A percentile compares a stretch with the other conserved stretches of the same genome.
Conservation (phyloP, 2,797 vertebrate species). For the Tenualosa ilisha region DNA sequence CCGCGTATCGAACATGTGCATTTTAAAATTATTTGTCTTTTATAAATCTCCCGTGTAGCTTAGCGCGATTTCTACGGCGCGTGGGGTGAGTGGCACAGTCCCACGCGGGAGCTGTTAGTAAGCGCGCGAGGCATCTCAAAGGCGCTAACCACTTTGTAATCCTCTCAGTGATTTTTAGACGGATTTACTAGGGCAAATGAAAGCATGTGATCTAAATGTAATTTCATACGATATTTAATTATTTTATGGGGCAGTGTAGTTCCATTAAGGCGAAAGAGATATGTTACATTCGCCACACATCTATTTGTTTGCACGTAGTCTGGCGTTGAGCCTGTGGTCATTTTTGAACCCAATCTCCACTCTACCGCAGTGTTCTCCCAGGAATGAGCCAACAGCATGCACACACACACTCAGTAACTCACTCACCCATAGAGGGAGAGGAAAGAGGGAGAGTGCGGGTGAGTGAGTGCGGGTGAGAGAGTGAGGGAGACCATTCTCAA, state of each 20-base stretch:
- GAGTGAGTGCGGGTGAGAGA: background rate
- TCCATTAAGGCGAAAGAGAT: background rate
- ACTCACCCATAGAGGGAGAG: background rate
- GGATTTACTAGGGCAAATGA: background rate
- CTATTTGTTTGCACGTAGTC: slow-evolving; percentile 31
- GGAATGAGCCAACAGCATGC: slow-evolving; percentile 23
- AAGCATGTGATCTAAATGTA: background rate
- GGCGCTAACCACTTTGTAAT: slow-evolving; percentile 20
- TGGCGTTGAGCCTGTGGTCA: slow-evolving; percentile 27
- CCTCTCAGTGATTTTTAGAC: slow-evolving; percentile 4
- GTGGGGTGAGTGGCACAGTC: background rate
- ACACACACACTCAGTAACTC: too few relatives aligned
- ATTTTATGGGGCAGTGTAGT: background rate
- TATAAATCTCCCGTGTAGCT: background rate
- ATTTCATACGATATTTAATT: background rate
- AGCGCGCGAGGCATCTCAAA: slow-evolving; percentile 12
- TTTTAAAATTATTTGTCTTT: background rate
- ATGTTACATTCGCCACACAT: slow-evolving; percentile 26
- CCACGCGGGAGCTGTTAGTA: slow-evolving; percentile 12
- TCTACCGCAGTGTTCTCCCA: slow-evolving; percentile 37
- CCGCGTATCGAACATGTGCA: background rate
- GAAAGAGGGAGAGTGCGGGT: too few relatives aligned
- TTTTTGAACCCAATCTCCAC: slow-evolving; percentile 30
- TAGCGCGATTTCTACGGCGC: background rate
- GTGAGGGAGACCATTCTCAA: background rate